Conservation (phyloP, 2,888 invertebrate genomes). For the Ditylenchus weischeri region DNA sequence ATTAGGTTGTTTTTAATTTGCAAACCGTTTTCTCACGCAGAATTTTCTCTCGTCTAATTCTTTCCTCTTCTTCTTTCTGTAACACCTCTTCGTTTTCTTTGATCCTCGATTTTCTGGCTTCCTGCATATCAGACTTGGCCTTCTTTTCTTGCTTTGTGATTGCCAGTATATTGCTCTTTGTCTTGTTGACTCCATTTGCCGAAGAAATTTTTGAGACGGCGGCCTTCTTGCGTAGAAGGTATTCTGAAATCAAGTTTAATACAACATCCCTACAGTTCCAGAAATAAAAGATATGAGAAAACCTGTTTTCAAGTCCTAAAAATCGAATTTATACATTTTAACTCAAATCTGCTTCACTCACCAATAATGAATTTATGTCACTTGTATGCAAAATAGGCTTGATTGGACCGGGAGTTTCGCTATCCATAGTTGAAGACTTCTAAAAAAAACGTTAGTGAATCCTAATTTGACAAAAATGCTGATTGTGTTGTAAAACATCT, state of each 20-base stretch:
- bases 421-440: background rate
- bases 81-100: constrained; percentile 31
- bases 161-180: constrained; percentile 25
- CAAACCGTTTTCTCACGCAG: constrained; percentile 39
- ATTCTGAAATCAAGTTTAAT: too few species aligned
- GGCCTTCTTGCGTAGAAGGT: background rate
- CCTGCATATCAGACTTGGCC: constrained; percentile 15
- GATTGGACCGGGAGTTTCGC: constrained; percentile 1
- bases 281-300: too few species aligned
- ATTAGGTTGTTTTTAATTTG: too few species aligned
- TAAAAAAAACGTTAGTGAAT: background rate
- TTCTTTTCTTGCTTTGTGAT: constrained; percentile 32
- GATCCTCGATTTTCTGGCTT: constrained; percentile 30
- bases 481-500: too few species aligned
- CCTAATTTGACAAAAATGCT: too few species aligned
- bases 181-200: constrained; percentile 3
- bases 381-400: constrained; percentile 19
- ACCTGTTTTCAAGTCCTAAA: too few species aligned
- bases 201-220: constrained; percentile 14
- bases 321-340: too few species aligned
- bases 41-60: constrained; percentile 28
- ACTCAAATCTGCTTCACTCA: constrained; percentile 25
- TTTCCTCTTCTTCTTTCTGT: constrained; percentile 40
- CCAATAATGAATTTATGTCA: constrained; percentile 23
- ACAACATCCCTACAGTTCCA: too few species aligned